Percentiles rank a stretch among this genome's conserved stretches.
These are phyloP conservation scores for Riparia riparia DNA, from an alignment of 2,113 vertebrate genomes.

Conservation along the genomic window DNA sequence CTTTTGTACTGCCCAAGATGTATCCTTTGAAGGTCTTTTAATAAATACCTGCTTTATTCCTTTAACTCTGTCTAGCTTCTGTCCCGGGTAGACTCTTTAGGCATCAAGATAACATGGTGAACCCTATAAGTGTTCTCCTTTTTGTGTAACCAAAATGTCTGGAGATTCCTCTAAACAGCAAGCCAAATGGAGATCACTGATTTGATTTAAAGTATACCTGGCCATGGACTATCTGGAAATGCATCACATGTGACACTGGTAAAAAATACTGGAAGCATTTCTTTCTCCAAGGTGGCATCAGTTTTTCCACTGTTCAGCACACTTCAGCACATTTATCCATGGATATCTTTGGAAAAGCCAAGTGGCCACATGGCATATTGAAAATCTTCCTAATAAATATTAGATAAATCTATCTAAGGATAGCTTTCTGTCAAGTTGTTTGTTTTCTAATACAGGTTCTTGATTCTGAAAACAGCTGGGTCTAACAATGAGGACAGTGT, in stretches of 20 bases:
- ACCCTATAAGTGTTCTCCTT: not conserved
- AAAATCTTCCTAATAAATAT: slow-evolving; percentile 59
- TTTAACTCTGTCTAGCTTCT: not conserved
- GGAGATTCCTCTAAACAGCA: slow-evolving; percentile 47
- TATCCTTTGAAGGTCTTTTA: not conserved
- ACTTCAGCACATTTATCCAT: not conserved
- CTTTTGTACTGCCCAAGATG: not conserved
- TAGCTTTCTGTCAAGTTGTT: slow-evolving; percentile 47
- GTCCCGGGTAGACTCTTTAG: not conserved
- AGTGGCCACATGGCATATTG: slow-evolving; percentile 25
- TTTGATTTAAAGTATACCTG: slow-evolving; percentile 57
- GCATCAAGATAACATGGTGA: not conserved
- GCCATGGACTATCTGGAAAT: not conserved
- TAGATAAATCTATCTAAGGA: slow-evolving; percentile 56
- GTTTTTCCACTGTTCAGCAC: not conserved
- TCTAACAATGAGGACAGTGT: slow-evolving; percentile 2
- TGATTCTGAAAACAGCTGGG: slow-evolving; percentile 56
- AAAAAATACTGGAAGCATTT: slow-evolving; percentile 9
- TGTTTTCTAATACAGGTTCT: slow-evolving; percentile 29
- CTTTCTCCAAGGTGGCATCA: not conserved
- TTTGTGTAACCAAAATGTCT: not conserved
- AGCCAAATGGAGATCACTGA: slow-evolving; percentile 9
- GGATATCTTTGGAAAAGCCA: not conserved
- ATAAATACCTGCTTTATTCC: not conserved
- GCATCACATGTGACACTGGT: slow-evolving; percentile 6